Conservation (phyloP, 53 echinoderm and acorn worm species). For the Antedon mediterranea region DNA sequence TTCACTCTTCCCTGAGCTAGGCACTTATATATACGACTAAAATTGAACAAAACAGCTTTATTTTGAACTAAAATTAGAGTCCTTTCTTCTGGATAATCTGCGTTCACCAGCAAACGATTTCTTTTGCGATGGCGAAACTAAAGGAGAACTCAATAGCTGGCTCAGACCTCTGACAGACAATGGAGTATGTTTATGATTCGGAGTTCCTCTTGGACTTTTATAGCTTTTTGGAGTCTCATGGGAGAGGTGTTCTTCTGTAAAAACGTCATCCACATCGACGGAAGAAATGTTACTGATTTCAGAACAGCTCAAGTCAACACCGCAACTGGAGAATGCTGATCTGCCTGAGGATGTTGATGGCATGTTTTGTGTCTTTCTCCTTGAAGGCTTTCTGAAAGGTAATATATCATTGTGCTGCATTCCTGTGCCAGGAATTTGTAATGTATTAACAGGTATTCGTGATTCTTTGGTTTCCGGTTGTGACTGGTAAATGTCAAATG, state of each 20-base stretch:
- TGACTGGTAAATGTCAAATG: background rate
- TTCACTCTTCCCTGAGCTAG: no score
- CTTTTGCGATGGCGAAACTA: slow-evolving; percentile 15
- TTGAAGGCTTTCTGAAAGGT: background rate
- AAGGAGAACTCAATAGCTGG: slow-evolving; percentile 49
- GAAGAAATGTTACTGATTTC: background rate
- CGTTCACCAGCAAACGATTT: background rate
- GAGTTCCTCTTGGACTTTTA: background rate
- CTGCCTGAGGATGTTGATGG: background rate
- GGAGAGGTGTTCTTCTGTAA: background rate
- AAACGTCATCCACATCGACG: background rate
- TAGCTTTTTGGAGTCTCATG: background rate
- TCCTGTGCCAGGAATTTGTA: background rate
- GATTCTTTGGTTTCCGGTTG: background rate
- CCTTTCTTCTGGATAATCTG: background rate
- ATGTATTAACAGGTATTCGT: background rate
- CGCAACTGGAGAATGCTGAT: background rate
- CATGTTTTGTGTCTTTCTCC: background rate
- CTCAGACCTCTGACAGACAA: slow-evolving; percentile 40
- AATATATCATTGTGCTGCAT: background rate
- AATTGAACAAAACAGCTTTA: background rate
- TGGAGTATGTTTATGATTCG: slow-evolving; percentile 17
- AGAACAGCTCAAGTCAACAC: background rate
- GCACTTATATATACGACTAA: background rate
- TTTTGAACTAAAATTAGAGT: background rate